These are phyloP conservation scores for Marisa cornuarietis DNA, from an alignment of 1,140 invertebrate species.

Conservation along the genomic window DNA sequence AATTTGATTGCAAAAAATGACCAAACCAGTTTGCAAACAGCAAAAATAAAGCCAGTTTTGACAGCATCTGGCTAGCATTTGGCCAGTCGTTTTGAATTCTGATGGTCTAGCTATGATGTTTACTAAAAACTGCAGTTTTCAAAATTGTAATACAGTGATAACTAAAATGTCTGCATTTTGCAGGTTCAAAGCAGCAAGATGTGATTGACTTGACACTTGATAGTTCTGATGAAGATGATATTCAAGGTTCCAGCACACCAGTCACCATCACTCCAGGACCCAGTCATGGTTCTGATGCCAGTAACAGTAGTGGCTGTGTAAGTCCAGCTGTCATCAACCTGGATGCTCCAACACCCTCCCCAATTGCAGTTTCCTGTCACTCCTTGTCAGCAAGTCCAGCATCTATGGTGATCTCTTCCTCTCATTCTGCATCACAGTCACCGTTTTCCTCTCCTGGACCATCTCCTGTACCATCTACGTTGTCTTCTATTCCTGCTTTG, in stretches of 20 bases:
- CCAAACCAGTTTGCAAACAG: too few relatives aligned
- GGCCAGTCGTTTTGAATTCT: too few relatives aligned
- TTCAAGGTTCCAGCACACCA: slow-evolving; percentile 26
- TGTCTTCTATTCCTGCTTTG: not conserved
- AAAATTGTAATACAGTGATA: too few relatives aligned
- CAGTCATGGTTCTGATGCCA: slow-evolving; percentile 24
- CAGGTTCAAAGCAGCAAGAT: slow-evolving; percentile 51
- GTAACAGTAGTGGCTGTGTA: slow-evolving; percentile 38
- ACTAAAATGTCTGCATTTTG: not conserved
- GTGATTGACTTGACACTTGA: slow-evolving; percentile 59
- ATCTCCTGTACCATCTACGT: not conserved
- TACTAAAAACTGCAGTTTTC: too few relatives aligned
- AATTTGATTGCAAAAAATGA: too few relatives aligned
- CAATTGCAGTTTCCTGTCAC: slow-evolving; percentile 40
- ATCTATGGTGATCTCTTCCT: slow-evolving; percentile 16
- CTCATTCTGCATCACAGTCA: slow-evolving; percentile 40
- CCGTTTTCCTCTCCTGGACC: slow-evolving; percentile 40
- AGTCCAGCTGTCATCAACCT: slow-evolving; percentile 57
- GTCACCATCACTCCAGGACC: slow-evolving; percentile 26
- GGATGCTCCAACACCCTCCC: slow-evolving; percentile 52
- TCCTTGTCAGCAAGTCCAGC: slow-evolving; percentile 31
- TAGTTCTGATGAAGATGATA: slow-evolving; percentile 59
- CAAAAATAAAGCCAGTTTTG: too few relatives aligned
- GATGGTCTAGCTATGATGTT: too few relatives aligned
- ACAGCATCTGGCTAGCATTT: too few relatives aligned